Base-by-base conservation (phyloP, 53 echinoderm and acorn worm species). In the Patiria pectinifera region DNA sequence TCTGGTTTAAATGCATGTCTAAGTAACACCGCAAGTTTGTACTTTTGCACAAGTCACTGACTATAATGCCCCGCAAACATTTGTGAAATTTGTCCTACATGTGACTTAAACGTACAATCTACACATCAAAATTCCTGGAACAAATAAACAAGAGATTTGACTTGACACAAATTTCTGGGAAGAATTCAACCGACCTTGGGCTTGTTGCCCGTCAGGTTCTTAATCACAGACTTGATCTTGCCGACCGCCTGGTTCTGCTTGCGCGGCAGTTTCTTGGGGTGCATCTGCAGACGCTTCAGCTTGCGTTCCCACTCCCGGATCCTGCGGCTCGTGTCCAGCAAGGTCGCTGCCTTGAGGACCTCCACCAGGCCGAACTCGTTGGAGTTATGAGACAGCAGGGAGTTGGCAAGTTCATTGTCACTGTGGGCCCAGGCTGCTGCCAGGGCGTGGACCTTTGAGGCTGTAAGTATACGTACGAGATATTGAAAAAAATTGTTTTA, bases 381-480 rank as follows among this genome's bases (percentile, higher is more conserved):
- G 10, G 93, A 61, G 76, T 89, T 78, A 53, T 53, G 53, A 6
- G 91, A 58, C 18, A 97, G 95, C 6, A 96, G 74, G 14, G 78
- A 82, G 58, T 95, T 71, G 2, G 94, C 94, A 66, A 96, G 79
- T 25, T 76, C 72, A 69, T 94, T 94, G 76, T 97, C 97, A 18
- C 94, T 94, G 21, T 93, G 95, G 66, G 97, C 97, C 96, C 96
- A 96, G 9, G 96, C 97, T 13, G 94, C 95, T 45, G 97, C 93
- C 71, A 97, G 89, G 16, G 94, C 93, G 48, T 87, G 85, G 53
- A 91, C 91, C 83, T 94, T 96, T 44, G 92, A 91, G 0, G 92
- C 97, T 97, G 61, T 19, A 72, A 25, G 19, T 60, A 60, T 60
- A 2, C 60, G 2, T 12, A 19, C n/a, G 49, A 21, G 45, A 87